Evolutionary conservation across 1,140 invertebrate species (phyloP).

Genomic region (Microplitis mediator): DNA sequence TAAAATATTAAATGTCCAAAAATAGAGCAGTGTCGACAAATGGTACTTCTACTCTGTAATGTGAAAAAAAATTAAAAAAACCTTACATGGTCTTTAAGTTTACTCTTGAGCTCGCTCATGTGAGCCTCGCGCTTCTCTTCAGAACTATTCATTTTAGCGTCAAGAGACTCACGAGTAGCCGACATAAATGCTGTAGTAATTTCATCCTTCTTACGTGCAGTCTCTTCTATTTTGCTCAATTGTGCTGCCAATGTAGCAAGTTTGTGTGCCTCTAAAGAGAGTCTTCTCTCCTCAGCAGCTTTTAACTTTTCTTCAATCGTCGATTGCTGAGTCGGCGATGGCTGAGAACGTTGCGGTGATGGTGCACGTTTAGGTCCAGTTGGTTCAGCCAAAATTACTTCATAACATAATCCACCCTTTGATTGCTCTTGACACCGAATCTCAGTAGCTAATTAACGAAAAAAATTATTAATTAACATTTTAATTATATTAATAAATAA

Average conservation of each 20-base stretch:
- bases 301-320: conserved; percentile 90
- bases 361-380: conserved; percentile 70
- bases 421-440: conserved; percentile 88
- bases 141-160: conserved; percentile 87
- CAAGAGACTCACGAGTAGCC: conserved; percentile 82
- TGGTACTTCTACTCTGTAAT: background rate
- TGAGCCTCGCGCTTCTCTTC: conserved; percentile 87
- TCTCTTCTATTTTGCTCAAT: conserved; percentile 85
- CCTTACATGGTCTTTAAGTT: conserved; percentile 80
- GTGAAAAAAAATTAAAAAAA: conserved; percentile 2
- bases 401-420: conserved; percentile 88
- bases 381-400: conserved; percentile 90
- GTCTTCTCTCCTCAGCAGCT: conserved; percentile 88
- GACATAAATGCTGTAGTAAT: conserved; percentile 82
- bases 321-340: conserved; percentile 63
- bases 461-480: too few relatives aligned
- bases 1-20: background rate
- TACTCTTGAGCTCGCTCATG: conserved; percentile 83
- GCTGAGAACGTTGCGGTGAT: conserved; percentile 59
- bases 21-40: too few relatives aligned
- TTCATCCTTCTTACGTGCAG: conserved; percentile 87
- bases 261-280: conserved; percentile 83
- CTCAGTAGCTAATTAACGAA: conserved; percentile 73
- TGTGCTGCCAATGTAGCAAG: conserved; percentile 81
- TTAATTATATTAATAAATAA: too few relatives aligned